These are phyloP conservation scores for Tribolium castaneum DNA, from an alignment of 1,140 invertebrate genomes.

Conservation along the genomic window DNA sequence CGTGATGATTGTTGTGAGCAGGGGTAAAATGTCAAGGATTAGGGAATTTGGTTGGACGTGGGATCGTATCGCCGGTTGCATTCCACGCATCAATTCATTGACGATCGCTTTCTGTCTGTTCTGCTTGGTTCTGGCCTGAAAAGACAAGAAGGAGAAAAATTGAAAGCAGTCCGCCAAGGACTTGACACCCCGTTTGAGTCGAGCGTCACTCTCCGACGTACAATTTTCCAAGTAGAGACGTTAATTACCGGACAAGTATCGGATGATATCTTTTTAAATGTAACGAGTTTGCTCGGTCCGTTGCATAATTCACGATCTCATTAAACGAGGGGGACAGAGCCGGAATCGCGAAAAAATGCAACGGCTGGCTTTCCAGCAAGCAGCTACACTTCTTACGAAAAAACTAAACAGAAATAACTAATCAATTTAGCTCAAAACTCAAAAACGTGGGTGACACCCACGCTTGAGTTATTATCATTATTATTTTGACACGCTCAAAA, in stretches of 20 bases:
- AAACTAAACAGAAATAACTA: too few relatives aligned
- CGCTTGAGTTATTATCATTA: too few relatives aligned
- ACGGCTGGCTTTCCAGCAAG: neutral
- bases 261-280: constrained; percentile 45
- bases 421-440: too few relatives aligned
- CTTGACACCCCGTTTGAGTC: constrained; percentile 16
- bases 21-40: constrained; percentile 79
- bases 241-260: constrained; percentile 43
- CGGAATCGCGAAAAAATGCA: neutral
- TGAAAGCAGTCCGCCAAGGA: neutral
- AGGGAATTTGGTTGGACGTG: constrained; percentile 69
- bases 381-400: too few relatives aligned
- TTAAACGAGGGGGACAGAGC: constrained; percentile 56
- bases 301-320: constrained; percentile 69
- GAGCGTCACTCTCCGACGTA: constrained; percentile 21
- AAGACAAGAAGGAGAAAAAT: constrained; percentile 48
- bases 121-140: constrained; percentile 70
- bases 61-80: constrained; percentile 71
- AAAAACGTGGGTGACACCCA: too few relatives aligned
- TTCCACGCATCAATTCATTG: constrained; percentile 71
- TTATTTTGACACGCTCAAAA: too few relatives aligned
- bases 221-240: constrained; percentile 39
- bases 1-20: constrained; percentile 79
- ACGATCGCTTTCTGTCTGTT: constrained; percentile 70
- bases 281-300: constrained; percentile 53